Evolutionary conservation across 2,113 vertebrate species (phyloP).

Genomic region (Stercorarius parasiticus): DNA sequence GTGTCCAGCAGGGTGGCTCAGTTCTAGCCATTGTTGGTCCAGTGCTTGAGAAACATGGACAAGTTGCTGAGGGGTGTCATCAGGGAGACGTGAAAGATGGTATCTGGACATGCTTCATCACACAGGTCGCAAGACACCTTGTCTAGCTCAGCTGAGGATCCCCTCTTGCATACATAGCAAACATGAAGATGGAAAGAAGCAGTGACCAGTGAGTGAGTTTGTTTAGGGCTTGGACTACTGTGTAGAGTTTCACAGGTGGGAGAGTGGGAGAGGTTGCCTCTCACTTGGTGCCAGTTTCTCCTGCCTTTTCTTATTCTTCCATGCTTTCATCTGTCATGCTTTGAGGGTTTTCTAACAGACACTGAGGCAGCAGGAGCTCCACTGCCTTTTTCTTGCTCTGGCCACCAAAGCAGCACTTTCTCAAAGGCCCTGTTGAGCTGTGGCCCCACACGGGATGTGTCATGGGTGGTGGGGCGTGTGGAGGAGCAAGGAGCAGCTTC

Average conservation of each 20-base stretch:
- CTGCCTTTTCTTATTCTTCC: neutral
- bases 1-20: neutral
- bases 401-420: neutral
- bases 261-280: neutral
- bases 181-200: neutral
- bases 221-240: neutral
- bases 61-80: neutral
- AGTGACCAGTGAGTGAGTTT: neutral
- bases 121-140: neutral
- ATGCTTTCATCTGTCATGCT: neutral
- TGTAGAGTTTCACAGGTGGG: neutral
- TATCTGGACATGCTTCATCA: neutral
- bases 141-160: neutral
- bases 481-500: neutral
- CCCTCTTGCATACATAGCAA: neutral
- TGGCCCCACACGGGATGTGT: neutral
- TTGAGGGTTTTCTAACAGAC: neutral
- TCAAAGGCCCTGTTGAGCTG: neutral
- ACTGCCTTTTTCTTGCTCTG: neutral
- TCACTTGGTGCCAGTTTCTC: neutral
- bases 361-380: neutral
- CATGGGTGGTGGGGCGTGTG: neutral
- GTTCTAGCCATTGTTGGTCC: neutral
- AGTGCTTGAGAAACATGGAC: neutral
- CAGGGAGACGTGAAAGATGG: too few relatives aligned